phyloP scores from a whole-genome alignment of 2,888 invertebrate genomes.

The Drosophila putrida region DNA sequence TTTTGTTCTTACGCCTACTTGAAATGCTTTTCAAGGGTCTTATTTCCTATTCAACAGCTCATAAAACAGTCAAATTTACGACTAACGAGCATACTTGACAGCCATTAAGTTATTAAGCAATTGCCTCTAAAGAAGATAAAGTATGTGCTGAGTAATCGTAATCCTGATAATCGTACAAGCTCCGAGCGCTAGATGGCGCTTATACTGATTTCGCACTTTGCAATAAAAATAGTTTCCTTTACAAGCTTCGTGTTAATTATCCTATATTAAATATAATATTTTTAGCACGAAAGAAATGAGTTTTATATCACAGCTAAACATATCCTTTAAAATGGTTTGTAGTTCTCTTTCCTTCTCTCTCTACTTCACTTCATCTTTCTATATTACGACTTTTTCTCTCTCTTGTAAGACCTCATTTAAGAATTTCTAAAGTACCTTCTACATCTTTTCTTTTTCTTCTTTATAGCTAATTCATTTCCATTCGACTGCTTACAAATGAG shows the following conservation, averaged over 20 bases:
- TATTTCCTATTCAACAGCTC: slow-evolving; percentile 40
- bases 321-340: neutral
- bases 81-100: slow-evolving; percentile 5
- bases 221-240: too few relatives aligned
- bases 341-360: neutral
- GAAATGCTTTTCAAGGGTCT: slow-evolving; percentile 23
- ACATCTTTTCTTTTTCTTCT: neutral
- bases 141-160: neutral
- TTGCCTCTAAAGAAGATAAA: neutral
- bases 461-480: slow-evolving; percentile 20
- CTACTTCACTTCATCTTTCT: neutral
- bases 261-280: too few relatives aligned
- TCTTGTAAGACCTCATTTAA: neutral
- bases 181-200: too few relatives aligned
- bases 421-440: neutral
- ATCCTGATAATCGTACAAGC: too few relatives aligned
- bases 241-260: too few relatives aligned
- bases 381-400: too few relatives aligned
- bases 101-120: slow-evolving; percentile 16
- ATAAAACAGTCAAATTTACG: slow-evolving; percentile 25
- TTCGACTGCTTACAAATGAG: slow-evolving; percentile 20
- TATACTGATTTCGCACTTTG: too few relatives aligned
- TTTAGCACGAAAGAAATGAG: too few relatives aligned
- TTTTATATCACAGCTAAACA: too few relatives aligned
- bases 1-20: slow-evolving; percentile 9